phyloP scores from a whole-genome alignment of 2,888 invertebrate genomes.

The Amblyjoppa fuscipennis region DNA sequence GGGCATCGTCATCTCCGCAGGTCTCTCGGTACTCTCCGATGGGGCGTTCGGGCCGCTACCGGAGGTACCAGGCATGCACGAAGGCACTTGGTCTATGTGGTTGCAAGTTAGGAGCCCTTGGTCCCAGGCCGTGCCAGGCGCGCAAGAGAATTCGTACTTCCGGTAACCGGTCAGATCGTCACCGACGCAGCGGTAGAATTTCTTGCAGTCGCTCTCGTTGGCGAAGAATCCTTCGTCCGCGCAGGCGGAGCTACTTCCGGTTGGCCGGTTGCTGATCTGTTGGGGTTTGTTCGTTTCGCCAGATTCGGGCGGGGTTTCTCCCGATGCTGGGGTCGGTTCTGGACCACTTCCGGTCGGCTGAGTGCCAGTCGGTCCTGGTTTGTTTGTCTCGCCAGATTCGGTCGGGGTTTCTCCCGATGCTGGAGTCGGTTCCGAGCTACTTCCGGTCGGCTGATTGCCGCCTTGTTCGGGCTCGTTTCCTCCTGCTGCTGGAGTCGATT shows the following conservation, averaged over 20 bases:
- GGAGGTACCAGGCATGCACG: constrained; percentile 70
- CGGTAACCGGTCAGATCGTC: constrained; percentile 87
- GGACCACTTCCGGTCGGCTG: background rate
- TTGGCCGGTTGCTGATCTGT: constrained; percentile 18
- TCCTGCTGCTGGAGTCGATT: background rate
- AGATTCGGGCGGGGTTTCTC: constrained; percentile 5
- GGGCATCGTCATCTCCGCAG: constrained; percentile 54
- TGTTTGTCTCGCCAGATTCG: constrained; percentile 2
- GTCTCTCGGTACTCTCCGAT: constrained; percentile 32
- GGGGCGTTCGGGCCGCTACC: constrained; percentile 18
- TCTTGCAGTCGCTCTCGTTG: constrained; percentile 89
- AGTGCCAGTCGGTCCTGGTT: constrained; percentile 27
- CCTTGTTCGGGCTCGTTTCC: background rate
- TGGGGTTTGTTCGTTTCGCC: constrained; percentile 18
- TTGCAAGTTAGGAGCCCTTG: constrained; percentile 90
- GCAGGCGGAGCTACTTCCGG: constrained; percentile 82
- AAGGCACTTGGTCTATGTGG: constrained; percentile 84
- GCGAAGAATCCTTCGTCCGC: constrained; percentile 90
- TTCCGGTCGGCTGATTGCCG: background rate
- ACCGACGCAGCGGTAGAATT: constrained; percentile 92
- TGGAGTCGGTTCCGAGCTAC: background rate
- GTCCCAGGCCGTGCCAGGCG: constrained; percentile 93
- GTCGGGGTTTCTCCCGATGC: background rate
- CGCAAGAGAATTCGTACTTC: constrained; percentile 91
- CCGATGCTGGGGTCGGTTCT: background rate